Percentiles rank a stretch among this genome's conserved stretches.
phyloP scores from a whole-genome alignment of 1,140 invertebrate genomes.

The Drosophila ironensis region DNA sequence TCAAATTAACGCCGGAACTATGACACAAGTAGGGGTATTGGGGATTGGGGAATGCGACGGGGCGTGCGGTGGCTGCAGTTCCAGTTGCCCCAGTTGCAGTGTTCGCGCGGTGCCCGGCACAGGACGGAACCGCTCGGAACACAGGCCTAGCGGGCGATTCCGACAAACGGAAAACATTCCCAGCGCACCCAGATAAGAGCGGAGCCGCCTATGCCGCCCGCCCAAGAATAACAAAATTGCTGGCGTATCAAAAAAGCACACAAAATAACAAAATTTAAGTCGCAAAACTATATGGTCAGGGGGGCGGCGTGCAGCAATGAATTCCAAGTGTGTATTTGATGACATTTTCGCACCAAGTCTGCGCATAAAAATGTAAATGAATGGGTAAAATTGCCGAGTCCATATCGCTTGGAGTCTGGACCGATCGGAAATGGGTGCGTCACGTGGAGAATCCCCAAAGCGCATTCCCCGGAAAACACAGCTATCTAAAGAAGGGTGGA shows the following conservation, averaged over 20 bases:
- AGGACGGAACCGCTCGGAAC: constrained; percentile 31
- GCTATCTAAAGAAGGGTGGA: neutral
- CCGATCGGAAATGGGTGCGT: constrained; percentile 5
- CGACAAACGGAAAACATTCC: neutral
- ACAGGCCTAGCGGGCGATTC: constrained; percentile 1
- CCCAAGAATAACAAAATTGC: constrained; percentile 19
- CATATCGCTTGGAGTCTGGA: constrained; percentile 13
- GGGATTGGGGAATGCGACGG: neutral
- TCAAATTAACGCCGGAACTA: constrained; percentile 18
- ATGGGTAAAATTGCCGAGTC: no score
- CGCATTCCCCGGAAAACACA: constrained; percentile 12
- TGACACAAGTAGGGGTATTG: constrained; percentile 14
- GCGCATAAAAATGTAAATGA: neutral
- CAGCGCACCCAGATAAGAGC: constrained; percentile 29
- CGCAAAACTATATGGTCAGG: constrained; percentile 16
- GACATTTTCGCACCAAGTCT: constrained; percentile 25
- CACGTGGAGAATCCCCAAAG: constrained; percentile 50
- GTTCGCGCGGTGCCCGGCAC: constrained; percentile 48
- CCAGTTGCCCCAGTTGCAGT: constrained; percentile 21
- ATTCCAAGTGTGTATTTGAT: constrained; percentile 4
- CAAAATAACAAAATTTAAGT: constrained; percentile 31
- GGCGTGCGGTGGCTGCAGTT: neutral
- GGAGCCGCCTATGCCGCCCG: constrained; percentile 10
- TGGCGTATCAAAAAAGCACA: constrained; percentile 17
- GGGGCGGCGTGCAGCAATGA: neutral